Percentiles rank a stretch among this genome's conserved stretches.
phyloP scores from a whole-genome alignment of 2,888 invertebrate genomes.

The Hydriomena furcata region DNA sequence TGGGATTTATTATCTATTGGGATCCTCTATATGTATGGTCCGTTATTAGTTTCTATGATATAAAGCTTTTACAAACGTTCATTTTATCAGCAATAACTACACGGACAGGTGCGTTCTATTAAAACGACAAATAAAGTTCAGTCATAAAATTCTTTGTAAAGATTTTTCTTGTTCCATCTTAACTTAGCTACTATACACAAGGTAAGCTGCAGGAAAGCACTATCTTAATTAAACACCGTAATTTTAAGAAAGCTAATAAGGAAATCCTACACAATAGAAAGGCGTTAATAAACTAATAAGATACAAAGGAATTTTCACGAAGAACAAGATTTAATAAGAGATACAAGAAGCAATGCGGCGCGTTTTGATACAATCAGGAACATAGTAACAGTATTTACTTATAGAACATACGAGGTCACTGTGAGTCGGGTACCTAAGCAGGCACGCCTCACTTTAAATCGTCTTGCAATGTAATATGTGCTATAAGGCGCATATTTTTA shows the following conservation, averaged over 20 bases:
- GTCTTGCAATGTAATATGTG: neutral
- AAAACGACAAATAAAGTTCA: too few relatives aligned
- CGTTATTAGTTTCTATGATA: constrained; percentile 22
- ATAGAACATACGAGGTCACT: constrained; percentile 59
- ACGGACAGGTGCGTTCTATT: neutral
- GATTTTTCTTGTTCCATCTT: too few relatives aligned
- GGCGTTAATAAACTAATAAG: constrained; percentile 36
- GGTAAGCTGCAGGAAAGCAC: constrained; percentile 4
- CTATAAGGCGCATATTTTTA: neutral
- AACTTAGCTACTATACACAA: neutral
- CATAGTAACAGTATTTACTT: constrained; percentile 52
- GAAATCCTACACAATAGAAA: constrained; percentile 30
- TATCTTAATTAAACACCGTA: constrained; percentile 22
- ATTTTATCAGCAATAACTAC: constrained; percentile 14
- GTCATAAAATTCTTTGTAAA: too few relatives aligned
- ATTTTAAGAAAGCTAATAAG: constrained; percentile 28
- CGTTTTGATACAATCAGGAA: constrained; percentile 43
- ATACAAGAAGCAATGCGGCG: constrained; percentile 39
- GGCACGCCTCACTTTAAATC: constrained; percentile 1
- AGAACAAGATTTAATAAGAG: constrained; percentile 39
- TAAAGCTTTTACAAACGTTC: constrained; percentile 17
- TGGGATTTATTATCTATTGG: constrained; percentile 46
- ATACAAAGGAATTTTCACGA: constrained; percentile 36
- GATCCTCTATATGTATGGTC: constrained; percentile 30
- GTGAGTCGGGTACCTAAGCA: constrained; percentile 39